Base-by-base conservation (phyloP, 2,888 invertebrate genomes). In the Allacma fusca region DNA sequence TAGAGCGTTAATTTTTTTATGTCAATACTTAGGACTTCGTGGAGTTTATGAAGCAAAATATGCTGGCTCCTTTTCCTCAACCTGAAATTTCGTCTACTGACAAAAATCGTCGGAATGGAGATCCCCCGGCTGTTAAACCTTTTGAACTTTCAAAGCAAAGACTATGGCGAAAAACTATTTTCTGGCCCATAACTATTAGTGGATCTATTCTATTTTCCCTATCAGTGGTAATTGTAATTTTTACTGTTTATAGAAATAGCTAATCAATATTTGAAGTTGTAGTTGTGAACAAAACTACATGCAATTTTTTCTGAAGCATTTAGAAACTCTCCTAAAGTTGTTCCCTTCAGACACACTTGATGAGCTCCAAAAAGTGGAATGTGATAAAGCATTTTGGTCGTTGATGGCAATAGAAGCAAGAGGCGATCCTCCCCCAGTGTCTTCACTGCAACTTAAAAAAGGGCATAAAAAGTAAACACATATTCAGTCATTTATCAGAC, bases 31-130 rank as follows among this genome's bases (percentile, higher is more conserved):
- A 86, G 86, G 97, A 97, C 87, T 95, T 97, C 87, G 95, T 95
- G 0, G 91, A 91, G 9, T 89, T 97, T 50, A 95, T 97, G 90
- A 93, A 94, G 85, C 91, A 92, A 83, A 95, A 95, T 86, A 90
- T 92, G 75, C 86, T 98, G 80, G 89, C 91, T 4, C 96, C 97
- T 13, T 82, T 77, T 75, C 78, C 26, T 19, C 21, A 62, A 16
- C 28, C 21, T 16, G 62, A 26, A 16, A 28, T 29, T 67, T 29
- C 67, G 1, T 1, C 19, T n/a, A 19, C 28, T 28, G 29, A 29
- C 16, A 67, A 67, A 67, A 29, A 7, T 59, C 9, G n/a, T 59
- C 59, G 59, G 7, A 59, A 79, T 21, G 81, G 79, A 12, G 77
- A 43, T 64, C 50, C 9, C 77, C 79, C 43, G 7, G 29, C 1